Evolutionary conservation across 2,113 vertebrate species (phyloP).

Genomic region (Centropus bengalensis): DNA sequence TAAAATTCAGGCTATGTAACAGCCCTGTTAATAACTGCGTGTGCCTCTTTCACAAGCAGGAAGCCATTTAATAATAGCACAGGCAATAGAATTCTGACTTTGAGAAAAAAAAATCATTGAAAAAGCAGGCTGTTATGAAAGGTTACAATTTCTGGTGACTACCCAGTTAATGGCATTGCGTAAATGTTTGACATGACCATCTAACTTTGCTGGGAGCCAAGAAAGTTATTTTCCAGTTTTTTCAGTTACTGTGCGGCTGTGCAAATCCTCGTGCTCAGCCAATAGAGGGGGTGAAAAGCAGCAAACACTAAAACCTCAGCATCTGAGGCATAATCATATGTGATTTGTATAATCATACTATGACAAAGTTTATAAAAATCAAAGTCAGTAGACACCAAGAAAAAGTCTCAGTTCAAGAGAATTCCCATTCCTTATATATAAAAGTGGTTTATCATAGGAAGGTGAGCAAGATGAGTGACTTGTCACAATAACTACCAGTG

Average conservation of each 20-base stretch:
- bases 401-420: neutral
- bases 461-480: neutral
- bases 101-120: neutral
- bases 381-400: neutral
- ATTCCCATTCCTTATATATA: neutral
- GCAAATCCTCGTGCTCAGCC: neutral
- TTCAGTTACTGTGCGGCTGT: neutral
- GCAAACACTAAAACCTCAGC: neutral
- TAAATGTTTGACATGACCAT: neutral
- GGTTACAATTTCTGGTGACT: neutral
- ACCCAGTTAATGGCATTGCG: neutral
- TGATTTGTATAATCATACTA: neutral
- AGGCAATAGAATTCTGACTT: neutral
- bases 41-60: neutral
- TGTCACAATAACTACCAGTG: neutral
- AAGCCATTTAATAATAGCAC: slow-evolving; percentile 4
- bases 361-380: neutral
- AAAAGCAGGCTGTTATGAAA: neutral
- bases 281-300: neutral
- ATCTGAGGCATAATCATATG: neutral
- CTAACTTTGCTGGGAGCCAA: neutral
- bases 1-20: neutral
- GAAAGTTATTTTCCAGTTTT: neutral
- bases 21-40: neutral
- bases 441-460: neutral